These are phyloP conservation scores for Zaprionus davidi DNA, from an alignment of 1,140 invertebrate species.

Conservation along the genomic window DNA sequence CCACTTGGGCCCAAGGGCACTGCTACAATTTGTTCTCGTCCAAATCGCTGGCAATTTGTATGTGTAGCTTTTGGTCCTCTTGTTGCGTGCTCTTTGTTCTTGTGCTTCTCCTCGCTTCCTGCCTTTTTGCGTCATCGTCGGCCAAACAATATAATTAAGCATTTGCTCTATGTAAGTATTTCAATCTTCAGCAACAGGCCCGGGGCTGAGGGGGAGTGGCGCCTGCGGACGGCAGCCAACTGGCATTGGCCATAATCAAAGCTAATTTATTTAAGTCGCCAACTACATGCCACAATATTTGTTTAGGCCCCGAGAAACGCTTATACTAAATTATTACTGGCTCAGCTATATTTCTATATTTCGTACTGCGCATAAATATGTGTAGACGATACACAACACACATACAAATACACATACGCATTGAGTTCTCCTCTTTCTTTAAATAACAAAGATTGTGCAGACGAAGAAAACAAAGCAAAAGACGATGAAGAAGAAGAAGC, in stretches of 20 bases:
- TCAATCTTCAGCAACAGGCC: constrained; percentile 49
- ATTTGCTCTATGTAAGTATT: constrained; percentile 58
- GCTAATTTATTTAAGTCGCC: constrained; percentile 77
- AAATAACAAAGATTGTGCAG: constrained; percentile 30
- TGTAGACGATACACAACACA: not conserved
- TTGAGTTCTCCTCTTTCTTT: not conserved
- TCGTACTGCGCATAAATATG: constrained; percentile 5
- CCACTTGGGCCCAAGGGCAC: not conserved
- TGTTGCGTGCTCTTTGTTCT: constrained; percentile 12
- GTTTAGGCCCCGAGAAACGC: constrained; percentile 26
- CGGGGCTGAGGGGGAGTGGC: not conserved
- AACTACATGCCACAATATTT: constrained; percentile 59
- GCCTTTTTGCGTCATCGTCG: constrained; percentile 23
- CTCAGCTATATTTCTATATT: constrained; percentile 46
- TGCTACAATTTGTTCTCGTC: not conserved
- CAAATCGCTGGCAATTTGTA: constrained; percentile 33
- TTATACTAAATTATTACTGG: constrained; percentile 53
- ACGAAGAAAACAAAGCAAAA: constrained; percentile 3
- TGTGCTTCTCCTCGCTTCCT: not conserved
- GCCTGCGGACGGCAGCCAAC: constrained; percentile 20
- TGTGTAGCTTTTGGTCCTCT: constrained; percentile 9
- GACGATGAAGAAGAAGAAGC: not conserved
- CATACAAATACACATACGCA: constrained; percentile 27
- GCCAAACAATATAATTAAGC: constrained; percentile 68
- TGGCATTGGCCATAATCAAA: constrained; percentile 63